Base-by-base conservation (phyloP, 2,113 vertebrate genomes). In the Pluvialis apricaria region DNA sequence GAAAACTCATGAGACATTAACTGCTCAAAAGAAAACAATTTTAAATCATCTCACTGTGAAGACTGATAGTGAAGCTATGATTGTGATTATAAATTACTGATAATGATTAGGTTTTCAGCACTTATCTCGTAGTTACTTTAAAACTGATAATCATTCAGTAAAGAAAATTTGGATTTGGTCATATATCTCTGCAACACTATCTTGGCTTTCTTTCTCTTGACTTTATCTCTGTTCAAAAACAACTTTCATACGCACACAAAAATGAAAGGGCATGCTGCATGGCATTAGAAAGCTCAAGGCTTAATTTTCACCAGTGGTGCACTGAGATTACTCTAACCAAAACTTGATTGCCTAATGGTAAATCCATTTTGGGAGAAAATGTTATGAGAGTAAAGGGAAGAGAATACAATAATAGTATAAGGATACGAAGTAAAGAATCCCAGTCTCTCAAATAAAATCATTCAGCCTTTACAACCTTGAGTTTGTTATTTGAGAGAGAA, bases 1-100 rank as follows among this genome's bases (percentile, higher is more conserved):
- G 64, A 97, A 83, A 95, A 88, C 95, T 95, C 92, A 80, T 69
- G 89, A 96, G 90, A 86, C 44, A 62, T 94, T 91, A 88, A 76
- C 62, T 95, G 40, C 87, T 90, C 45, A 89, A 94, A 97, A 97
- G 90, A 96, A 97, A 94, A 94, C 87, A 87, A 96, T 95, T 97
- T 97, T 49, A 97, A 97, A 95, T 90, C 17, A 36, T 92, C 44
- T 91, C 69, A 68, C 71, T 77, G 18, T 64, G 79, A 90, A 96
- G 42, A 96, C 71, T 95, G 95, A 97, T 96, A 82, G 72, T 42
- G 44, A 92, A 96, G 75, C 32, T 92, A 45, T 42, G 86, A 75
- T 73, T 82, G 17, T 92, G 96, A 90, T 94, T 93, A 95, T 88
- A 97, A 97, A 97, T 92, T 96, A 76, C 68, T 92, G 91, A 86